Base-by-base conservation (phyloP, 2,797 vertebrate genomes). In the Hydrophis major region DNA sequence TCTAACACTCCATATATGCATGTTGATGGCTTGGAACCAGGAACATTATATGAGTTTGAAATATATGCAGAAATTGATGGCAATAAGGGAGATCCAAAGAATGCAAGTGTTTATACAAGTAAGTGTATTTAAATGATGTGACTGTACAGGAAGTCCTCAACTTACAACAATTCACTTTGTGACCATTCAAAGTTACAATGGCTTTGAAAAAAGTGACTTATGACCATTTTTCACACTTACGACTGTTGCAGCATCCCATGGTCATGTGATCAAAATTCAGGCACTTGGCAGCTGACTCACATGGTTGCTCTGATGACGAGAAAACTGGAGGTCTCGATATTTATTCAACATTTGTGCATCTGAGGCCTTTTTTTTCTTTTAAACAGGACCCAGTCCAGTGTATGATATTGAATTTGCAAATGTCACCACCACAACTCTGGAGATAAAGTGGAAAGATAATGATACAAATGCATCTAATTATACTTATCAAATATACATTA, bases 1-100 rank as follows among this genome's bases (percentile, higher is more conserved):
- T 10, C 3, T 18, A 0, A 0, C 2, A 1, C 0, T 0, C 4
- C 1, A 0, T 0, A 2, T 83, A 2, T 0, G 0, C 3, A 86
- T 32, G 88, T 95, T 56, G 20, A 4, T 16, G 4, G 13, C 56
- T n/a, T 92, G 42, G 2, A 92, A 60, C 66, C 91, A 25, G 91
- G 91, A 74, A 83, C 20, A 32, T 78, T 59, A 42, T 92, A 92
- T 18, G 83, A 1, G 6, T 60, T 92, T 57, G 32, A 13, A 89
- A 61, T 92, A 37, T 89, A 50, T 50, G 37, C 91, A 60, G 11
- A 47, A 16, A 37, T 37, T 14, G 6, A 1, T 78, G 53, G 57
- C 59, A 37, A 1, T 32, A 50, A 78, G 42, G 91, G 91, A 37
- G 56, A 89, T 1, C 28, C 87, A 60, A 28, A 6, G 1, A 2